Conservation (phyloP, 2,113 vertebrate genomes). For the Hippocampus comes region DNA sequence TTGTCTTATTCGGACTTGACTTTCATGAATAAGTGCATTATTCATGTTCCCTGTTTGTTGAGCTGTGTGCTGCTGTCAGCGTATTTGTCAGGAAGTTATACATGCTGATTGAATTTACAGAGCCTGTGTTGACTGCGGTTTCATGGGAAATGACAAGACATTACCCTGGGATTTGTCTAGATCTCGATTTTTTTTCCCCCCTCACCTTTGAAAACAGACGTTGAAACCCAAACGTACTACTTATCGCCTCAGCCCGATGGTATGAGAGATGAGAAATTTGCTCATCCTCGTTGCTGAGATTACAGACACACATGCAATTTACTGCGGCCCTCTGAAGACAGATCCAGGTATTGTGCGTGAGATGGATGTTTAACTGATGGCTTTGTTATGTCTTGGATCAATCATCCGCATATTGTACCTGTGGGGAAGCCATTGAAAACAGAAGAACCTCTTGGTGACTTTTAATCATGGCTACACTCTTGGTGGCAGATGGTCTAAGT, state of each 20-base stretch:
- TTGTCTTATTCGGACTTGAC: slow-evolving; percentile 33
- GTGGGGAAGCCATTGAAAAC: slow-evolving; percentile 29
- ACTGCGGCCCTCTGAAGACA: slow-evolving; percentile 13
- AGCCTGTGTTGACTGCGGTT: slow-evolving; percentile 40
- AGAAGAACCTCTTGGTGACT: slow-evolving; percentile 43
- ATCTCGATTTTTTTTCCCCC: slow-evolving; percentile 30
- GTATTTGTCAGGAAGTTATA: slow-evolving; percentile 49
- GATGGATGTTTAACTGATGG: not conserved
- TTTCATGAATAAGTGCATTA: slow-evolving; percentile 40
- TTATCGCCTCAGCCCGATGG: slow-evolving; percentile 13
- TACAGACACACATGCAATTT: slow-evolving; percentile 22
- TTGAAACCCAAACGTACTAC: slow-evolving; percentile 26
- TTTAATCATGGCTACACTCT: slow-evolving; percentile 52
- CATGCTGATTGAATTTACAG: slow-evolving; percentile 52
- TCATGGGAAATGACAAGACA: slow-evolving; percentile 43
- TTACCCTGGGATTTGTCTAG: slow-evolving; percentile 55
- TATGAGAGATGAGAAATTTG: slow-evolving; percentile 1
- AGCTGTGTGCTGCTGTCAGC: slow-evolving; percentile 45
- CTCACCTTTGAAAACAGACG: slow-evolving; percentile 26
- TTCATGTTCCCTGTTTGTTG: slow-evolving; percentile 44
- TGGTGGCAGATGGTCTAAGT: slow-evolving; percentile 54
- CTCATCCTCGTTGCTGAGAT: slow-evolving; percentile 30
- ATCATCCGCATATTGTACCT: slow-evolving; percentile 5
- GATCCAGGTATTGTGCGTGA: not conserved
- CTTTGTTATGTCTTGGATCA: slow-evolving; percentile 5